Evolutionary conservation across 1,140 invertebrate genomes (phyloP).

Genomic region (Panagrolaimus sp.): DNA sequence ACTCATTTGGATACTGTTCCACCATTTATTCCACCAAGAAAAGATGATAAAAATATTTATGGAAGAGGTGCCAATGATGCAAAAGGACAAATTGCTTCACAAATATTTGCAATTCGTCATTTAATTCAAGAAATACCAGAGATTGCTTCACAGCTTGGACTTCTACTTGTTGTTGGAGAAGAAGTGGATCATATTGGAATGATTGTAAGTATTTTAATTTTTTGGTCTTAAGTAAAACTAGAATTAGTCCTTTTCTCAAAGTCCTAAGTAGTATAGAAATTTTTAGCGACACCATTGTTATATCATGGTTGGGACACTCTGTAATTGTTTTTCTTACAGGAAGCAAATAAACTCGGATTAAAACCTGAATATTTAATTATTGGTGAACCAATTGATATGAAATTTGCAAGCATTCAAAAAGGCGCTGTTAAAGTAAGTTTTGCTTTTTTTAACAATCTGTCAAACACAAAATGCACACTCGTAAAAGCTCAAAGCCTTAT

Average conservation of each 20-base stretch:
- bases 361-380: conserved; percentile 42
- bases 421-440: conserved; percentile 45
- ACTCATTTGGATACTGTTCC: conserved; percentile 51
- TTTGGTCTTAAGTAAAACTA: no score
- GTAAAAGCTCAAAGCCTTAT: no score
- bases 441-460: no score
- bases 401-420: conserved; percentile 44
- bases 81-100: conserved; percentile 46
- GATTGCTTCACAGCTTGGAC: conserved; percentile 33
- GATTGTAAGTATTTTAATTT: conserved; percentile 31
- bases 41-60: conserved; percentile 33
- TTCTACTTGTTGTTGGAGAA: conserved; percentile 50
- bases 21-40: conserved; percentile 38
- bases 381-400: conserved; percentile 47
- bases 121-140: conserved; percentile 24
- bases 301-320: no score
- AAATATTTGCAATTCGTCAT: conserved; percentile 40
- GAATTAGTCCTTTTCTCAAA: no score
- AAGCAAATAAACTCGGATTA: conserved; percentile 37
- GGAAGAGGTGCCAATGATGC: conserved; percentile 48
- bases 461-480: no score
- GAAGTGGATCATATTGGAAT: conserved; percentile 51
- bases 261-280: no score
- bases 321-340: no score
- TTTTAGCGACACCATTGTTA: no score